Conservation (phyloP, 2,113 vertebrate genomes). For the Aegithalos caudatus region DNA sequence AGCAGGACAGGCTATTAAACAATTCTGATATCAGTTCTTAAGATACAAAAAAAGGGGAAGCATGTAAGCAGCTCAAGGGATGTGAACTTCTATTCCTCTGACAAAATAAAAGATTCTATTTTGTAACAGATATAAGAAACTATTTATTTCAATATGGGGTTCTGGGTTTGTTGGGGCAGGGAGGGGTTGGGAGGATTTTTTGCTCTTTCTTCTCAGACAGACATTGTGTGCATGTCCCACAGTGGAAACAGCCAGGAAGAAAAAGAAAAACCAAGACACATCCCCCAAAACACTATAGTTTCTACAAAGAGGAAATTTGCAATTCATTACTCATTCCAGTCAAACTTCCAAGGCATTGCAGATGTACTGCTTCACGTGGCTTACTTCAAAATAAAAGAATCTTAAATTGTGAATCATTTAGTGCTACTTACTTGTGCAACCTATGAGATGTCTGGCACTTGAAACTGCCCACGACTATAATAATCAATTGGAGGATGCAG, state of each 20-base stretch:
- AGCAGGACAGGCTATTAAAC: neutral
- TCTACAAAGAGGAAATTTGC: neutral
- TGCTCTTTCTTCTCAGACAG: neutral
- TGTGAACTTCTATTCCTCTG: neutral
- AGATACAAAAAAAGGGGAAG: neutral
- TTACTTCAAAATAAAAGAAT: conserved; percentile 34
- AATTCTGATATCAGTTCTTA: neutral
- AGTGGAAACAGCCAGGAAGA: neutral
- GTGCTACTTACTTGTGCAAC: conserved; percentile 13
- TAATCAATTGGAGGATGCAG: conserved; percentile 46
- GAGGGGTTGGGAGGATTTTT: accelerated
- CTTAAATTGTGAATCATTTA: conserved; percentile 1
- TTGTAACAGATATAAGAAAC: neutral
- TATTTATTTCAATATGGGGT: neutral
- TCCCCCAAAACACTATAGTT: neutral
- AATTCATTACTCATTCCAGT: neutral
- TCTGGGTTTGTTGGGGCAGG: neutral
- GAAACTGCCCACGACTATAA: conserved; percentile 47
- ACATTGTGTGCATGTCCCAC: neutral
- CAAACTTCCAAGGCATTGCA: neutral
- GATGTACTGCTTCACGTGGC: neutral
- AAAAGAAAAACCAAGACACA: neutral
- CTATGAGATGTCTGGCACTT: conserved; percentile 42
- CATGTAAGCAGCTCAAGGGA: neutral
- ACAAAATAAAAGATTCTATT: neutral